Evolutionary conservation across 2,888 invertebrate genomes (phyloP), one percentile per base, ranked within the genome.

Genomic region (Conistra vaccinii): DNA sequence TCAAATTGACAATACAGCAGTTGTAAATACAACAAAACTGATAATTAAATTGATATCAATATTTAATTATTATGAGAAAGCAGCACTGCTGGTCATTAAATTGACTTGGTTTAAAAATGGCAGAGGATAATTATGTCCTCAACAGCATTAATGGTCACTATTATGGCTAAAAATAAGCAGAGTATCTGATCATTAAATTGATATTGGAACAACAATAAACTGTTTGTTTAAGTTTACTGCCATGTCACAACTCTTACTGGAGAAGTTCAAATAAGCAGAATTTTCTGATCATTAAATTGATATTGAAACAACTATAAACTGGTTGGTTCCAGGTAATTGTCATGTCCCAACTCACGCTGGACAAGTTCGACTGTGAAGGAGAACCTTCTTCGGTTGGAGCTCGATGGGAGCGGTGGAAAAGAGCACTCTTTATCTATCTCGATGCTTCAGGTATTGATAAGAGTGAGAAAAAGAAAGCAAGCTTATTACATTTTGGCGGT

Each of bases 1-100:
- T 53, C 53, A 53, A 53, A 53, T 53, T n/a, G 10, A n/a, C 48
- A 48, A 48, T 23, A 48, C 20, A 45, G 20, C n/a, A 53, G 53
- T 53, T 53, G 23, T 23, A 53, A 53, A n/a, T 9, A 23, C 23
- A 12, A n/a, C 42, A n/a, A 53, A n/a, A 53, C 12, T n/a, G 53
- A n/a, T n/a, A 3, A 53, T 53, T n/a, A n/a, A 53, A 53, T 53
- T 53, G n/a, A 53, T 53, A 53, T 10, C 53, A n/a, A 53, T 12
- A n/a, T 51, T 51, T 17, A 5, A 48, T 20, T 17, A 48, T 20
- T 20, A 12, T n/a, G 10, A 4, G n/a, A 53, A 53, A 53, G 53
- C 53, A 53, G n/a, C 53, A 53, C n/a, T 53, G 53, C 53, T 53
- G 53, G 53, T n/a, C n/a, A 53, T 53, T 53, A 53, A 53, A 53